Conservation (phyloP, 2,888 invertebrate genomes). For the Salpingus planirostris region DNA sequence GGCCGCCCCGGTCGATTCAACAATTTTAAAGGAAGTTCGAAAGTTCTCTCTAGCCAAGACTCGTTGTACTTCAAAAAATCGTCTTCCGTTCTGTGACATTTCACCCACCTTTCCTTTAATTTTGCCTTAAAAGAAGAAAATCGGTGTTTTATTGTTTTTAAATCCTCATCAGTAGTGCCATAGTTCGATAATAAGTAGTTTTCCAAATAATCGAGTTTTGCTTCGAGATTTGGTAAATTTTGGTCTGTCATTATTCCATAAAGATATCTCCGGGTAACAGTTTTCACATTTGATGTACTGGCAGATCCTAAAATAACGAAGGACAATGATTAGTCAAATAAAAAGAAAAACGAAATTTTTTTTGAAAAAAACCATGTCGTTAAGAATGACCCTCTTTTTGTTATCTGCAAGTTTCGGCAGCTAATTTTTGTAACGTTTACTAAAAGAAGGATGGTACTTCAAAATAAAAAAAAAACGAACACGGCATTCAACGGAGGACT, state of each 20-base stretch:
- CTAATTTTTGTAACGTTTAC: no score
- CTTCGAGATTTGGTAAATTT: background rate
- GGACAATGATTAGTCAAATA: no score
- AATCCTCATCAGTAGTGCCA: background rate
- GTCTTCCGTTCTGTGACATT: background rate
- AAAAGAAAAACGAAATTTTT: no score
- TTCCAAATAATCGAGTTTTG: background rate
- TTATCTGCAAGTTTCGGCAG: no score
- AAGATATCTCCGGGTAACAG: background rate
- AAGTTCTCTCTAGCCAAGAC: background rate
- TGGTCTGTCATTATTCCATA: background rate
- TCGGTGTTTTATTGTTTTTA: background rate
- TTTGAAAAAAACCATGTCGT: no score
- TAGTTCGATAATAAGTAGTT: background rate
- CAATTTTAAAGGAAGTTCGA: background rate
- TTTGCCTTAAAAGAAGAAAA: background rate
- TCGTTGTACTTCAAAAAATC: background rate
- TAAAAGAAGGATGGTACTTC: no score
- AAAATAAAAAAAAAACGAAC: no score
- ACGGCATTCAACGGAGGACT: no score
- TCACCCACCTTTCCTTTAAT: background rate
- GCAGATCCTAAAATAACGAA: slow-evolving; percentile 1
- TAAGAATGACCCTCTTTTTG: no score
- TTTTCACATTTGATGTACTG: background rate
- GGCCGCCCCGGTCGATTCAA: background rate